phyloP scores from a whole-genome alignment of 92 coral and sea anemone species.

The Epizoanthus scotinus region DNA sequence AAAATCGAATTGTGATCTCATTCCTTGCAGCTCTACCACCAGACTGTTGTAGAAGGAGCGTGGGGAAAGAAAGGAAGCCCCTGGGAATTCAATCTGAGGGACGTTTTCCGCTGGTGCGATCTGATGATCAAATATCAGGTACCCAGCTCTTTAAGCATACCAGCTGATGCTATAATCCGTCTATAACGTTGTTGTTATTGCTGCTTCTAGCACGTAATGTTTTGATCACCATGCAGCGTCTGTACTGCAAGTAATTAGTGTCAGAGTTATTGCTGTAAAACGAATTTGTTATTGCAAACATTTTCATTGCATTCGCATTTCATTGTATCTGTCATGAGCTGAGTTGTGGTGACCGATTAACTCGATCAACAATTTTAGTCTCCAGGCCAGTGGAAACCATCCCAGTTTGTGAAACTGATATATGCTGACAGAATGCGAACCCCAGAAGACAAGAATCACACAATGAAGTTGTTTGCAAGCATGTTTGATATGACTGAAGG shows the following conservation, averaged over 20 bases:
- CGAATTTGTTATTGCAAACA: no score
- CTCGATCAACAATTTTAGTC: constrained; percentile 39
- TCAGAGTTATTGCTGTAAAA: no score
- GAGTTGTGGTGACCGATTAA: not conserved
- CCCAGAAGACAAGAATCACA: constrained; percentile 69
- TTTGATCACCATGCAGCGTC: no score
- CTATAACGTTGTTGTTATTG: not conserved
- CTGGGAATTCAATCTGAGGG: constrained; percentile 96
- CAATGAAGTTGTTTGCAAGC: constrained; percentile 47
- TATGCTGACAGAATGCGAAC: constrained; percentile 94
- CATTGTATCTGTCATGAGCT: not conserved
- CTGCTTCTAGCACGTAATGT: no score
- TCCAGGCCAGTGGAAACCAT: constrained; percentile 67
- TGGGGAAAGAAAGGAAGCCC: constrained; percentile 91
- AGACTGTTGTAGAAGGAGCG: constrained; percentile 71
- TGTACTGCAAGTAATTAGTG: no score
- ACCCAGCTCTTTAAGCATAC: not conserved
- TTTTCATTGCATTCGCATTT: not conserved
- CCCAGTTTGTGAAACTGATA: constrained; percentile 82
- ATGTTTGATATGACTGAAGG: constrained; percentile 51
- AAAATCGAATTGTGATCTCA: not conserved
- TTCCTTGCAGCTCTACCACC: constrained; percentile 61
- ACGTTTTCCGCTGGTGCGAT: constrained; percentile 98
- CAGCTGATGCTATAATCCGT: not conserved
- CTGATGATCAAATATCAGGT: constrained; percentile 82